These are phyloP conservation scores for Synergus gifuensis DNA, from an alignment of 2,888 invertebrate species.

Conservation along the genomic window DNA sequence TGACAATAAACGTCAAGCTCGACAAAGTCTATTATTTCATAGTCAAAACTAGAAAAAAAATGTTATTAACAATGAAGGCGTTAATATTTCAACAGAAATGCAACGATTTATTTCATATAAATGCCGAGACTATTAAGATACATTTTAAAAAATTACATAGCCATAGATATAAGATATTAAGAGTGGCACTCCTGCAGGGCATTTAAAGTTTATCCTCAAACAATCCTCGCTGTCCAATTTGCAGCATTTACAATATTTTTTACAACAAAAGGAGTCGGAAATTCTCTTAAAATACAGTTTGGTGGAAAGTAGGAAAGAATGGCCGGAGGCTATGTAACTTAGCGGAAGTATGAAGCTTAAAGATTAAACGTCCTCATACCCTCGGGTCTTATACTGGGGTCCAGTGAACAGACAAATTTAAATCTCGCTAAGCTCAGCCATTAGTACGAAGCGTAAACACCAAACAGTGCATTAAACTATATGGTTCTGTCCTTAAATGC, in stretches of 20 bases:
- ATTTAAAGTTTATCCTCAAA: conserved; percentile 13
- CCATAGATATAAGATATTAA: conserved; percentile 17
- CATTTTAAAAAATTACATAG: not conserved
- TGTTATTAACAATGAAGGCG: too few relatives aligned
- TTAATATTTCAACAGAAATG: too few relatives aligned
- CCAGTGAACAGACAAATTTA: conserved; percentile 73
- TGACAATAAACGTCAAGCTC: not conserved
- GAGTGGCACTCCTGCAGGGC: conserved; percentile 1
- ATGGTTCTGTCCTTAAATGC: conserved; percentile 67
- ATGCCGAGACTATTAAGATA: not conserved
- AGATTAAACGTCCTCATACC: conserved; percentile 69
- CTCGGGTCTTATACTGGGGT: conserved; percentile 52
- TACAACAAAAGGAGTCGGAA: not conserved
- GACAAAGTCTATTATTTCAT: not conserved
- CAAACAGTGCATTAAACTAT: conserved; percentile 75
- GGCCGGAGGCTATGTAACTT: conserved; percentile 67
- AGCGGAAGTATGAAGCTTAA: conserved; percentile 66
- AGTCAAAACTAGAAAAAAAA: not conserved
- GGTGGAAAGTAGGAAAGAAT: conserved; percentile 52
- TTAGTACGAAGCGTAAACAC: conserved; percentile 77
- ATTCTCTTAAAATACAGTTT: conserved; percentile 47
- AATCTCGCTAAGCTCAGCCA: conserved; percentile 77
- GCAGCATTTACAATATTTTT: conserved; percentile 18
- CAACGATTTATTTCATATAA: too few relatives aligned
- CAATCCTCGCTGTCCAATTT: conserved; percentile 29